These are phyloP conservation scores for Thera obeliscata DNA, from an alignment of 2,888 invertebrate genomes.

Conservation along the genomic window DNA sequence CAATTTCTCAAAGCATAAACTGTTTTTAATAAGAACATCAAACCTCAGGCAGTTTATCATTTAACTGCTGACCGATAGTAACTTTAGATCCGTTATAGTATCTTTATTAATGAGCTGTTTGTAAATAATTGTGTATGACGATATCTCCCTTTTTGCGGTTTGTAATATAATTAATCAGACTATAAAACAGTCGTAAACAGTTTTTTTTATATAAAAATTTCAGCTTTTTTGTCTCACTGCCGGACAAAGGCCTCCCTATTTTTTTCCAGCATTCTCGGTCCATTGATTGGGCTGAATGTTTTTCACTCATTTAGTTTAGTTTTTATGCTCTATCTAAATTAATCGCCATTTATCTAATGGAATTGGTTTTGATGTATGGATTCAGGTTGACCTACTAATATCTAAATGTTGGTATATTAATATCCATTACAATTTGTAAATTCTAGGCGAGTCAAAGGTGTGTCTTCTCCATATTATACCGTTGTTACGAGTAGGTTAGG, in stretches of 20 bases:
- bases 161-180: not conserved
- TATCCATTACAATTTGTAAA: constrained; percentile 2
- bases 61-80: not conserved
- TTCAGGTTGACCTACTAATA: not conserved
- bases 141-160: not conserved
- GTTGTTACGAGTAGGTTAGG: constrained; percentile 1
- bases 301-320: too few relatives aligned
- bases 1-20: not conserved
- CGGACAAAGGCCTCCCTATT: too few relatives aligned
- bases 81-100: not conserved
- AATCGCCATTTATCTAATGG: too few relatives aligned
- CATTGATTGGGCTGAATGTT: too few relatives aligned
- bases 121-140: not conserved
- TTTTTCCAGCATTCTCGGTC: too few relatives aligned
- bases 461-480: constrained; percentile 31
- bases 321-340: too few relatives aligned
- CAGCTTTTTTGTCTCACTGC: too few relatives aligned
- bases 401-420: not conserved
- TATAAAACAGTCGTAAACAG: too few relatives aligned
- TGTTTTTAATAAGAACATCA: not conserved
- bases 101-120: not conserved
- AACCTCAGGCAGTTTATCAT: not conserved
- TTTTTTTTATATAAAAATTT: too few relatives aligned
- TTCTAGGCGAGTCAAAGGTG: constrained; percentile 47
- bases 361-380: not conserved